Evolutionary conservation across 2,888 invertebrate species (phyloP).

Genomic region (Kuschelorhynchus macadamiae): DNA sequence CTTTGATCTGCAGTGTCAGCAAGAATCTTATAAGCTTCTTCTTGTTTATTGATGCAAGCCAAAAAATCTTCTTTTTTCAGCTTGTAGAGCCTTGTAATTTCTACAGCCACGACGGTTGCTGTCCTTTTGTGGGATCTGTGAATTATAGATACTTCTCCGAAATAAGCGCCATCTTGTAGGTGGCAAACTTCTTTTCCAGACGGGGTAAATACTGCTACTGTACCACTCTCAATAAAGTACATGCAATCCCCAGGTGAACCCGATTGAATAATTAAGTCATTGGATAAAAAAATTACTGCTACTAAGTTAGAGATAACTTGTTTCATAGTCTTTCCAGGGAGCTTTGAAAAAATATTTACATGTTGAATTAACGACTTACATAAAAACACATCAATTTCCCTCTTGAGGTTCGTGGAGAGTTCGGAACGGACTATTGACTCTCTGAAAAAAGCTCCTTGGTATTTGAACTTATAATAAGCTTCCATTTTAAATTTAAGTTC

Average conservation of each 20-base stretch:
- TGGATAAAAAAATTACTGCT: conserved; percentile 74
- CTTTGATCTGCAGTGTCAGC: conserved; percentile 14
- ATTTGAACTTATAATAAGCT: conserved; percentile 66
- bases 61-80: conserved; percentile 72
- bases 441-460: conserved; percentile 66
- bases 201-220: conserved; percentile 74
- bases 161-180: conserved; percentile 74
- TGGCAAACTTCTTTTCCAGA: conserved; percentile 72
- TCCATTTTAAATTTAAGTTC: conserved; percentile 64
- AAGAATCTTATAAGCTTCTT: conserved; percentile 2
- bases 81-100: conserved; percentile 74
- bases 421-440: conserved; percentile 62
- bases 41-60: conserved; percentile 51
- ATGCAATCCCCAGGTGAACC: conserved; percentile 75
- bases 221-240: conserved; percentile 76
- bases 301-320: conserved; percentile 71
- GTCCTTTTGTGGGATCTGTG: conserved; percentile 72
- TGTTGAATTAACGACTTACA: conserved; percentile 72
- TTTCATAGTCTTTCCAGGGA: conserved; percentile 70
- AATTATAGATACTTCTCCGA: conserved; percentile 75
- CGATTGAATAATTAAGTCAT: conserved; percentile 74
- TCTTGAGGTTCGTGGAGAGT: conserved; percentile 61
- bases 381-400: conserved; percentile 72
- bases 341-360: conserved; percentile 71
- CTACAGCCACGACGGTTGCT: conserved; percentile 74